phyloP scores from a whole-genome alignment of 2,113 vertebrate species.

The Microtus ochrogaster region DNA sequence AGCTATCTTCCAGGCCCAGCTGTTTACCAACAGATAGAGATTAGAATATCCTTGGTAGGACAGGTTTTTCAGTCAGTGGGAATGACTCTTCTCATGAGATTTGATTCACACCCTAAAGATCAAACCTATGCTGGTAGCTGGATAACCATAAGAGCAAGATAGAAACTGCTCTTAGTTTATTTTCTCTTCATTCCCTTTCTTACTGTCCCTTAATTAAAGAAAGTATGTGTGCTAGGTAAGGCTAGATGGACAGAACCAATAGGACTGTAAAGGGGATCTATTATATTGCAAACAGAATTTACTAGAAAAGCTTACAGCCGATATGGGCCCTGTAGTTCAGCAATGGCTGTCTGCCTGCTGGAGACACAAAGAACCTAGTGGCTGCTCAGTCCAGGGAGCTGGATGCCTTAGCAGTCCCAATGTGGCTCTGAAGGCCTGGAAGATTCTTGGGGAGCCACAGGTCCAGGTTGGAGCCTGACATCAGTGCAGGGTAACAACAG shows the following conservation, averaged over 20 bases:
- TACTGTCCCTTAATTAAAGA: background rate
- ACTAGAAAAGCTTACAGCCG: background rate
- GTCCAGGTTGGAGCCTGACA: background rate
- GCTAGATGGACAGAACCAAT: background rate
- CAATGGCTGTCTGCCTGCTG: background rate
- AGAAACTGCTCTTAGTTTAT: background rate
- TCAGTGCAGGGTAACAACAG: background rate
- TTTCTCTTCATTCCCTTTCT: background rate
- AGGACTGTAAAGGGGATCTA: background rate
- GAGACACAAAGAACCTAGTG: background rate
- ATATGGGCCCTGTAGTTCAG: background rate
- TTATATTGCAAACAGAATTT: background rate
- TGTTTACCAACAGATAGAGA: conserved; percentile 53
- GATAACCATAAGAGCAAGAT: conserved; percentile 16
- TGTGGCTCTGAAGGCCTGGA: background rate
- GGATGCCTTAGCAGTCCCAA: background rate
- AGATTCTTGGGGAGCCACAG: background rate
- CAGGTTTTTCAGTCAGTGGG: background rate
- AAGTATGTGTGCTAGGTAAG: background rate
- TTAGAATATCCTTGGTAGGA: conserved; percentile 42
- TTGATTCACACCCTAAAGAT: conserved; percentile 17
- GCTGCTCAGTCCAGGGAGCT: background rate
- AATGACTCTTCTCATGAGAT: conserved; percentile 36
- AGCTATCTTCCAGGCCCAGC: background rate
- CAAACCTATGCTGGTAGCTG: background rate